Evolutionary conservation across 1,140 invertebrate genomes (phyloP), one percentile per base, ranked within the genome.

Genomic region (Zaprionus tsacasi): DNA sequence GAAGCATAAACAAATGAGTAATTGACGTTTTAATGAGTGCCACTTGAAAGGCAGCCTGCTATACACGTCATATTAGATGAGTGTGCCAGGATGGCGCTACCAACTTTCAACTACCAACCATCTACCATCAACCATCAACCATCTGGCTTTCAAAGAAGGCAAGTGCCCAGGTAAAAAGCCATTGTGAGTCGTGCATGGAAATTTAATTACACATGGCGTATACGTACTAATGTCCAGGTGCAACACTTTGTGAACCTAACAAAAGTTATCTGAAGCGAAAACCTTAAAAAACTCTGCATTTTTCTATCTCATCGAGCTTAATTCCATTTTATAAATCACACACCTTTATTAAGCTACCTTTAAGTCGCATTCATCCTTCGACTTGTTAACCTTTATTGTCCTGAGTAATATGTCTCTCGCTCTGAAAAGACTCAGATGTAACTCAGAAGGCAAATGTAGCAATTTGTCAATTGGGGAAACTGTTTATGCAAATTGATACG

Each of bases 1-100:
- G 65, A 6, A 33, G 65, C 56, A 68, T 50, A 59, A 68, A 61
- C 66, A 69, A 69, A 69, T 69, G 66, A 48, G 66, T 69, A 69
- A 69, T 69, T 69, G 66, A 61, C 66, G 43, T 69, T 69, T 69
- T 61, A 69, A 69, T 69, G 66, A 69, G 66, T 52, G 57, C 56
- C 57, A 52, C 66, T 69, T 69, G 66, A 69, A 56, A 69, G 45
- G 33, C 56, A 45, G 40, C 40, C n/a, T 38, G 45, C 56, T 27
- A 17, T 27, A 36, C 17, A 59, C 55, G 55, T 59, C 65, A 68
- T 58, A 57, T 68, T 25, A 38, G 40, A 50, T 50, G 57, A 45
- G 40, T 12, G 21, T 61, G 21, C 55, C 45, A 8, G 45, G 15
- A 15, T 13, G n/a, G n/a, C 21, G 21, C 21, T 21, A 21, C 21